Base-by-base conservation (phyloP, 2,113 vertebrate species). In the Myotis lucifugus region DNA sequence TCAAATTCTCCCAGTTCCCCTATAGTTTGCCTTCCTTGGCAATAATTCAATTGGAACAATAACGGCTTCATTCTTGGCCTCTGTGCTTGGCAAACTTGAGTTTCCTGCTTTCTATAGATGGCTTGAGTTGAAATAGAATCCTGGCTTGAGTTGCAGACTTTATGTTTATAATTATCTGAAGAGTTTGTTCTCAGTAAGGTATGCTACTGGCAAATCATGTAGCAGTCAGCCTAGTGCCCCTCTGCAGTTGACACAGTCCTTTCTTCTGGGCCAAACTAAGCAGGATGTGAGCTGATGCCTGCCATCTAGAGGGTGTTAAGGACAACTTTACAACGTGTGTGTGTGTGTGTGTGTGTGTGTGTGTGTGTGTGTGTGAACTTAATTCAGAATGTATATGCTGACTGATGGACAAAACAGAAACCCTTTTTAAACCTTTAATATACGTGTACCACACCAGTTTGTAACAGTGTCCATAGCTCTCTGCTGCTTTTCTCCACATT, bases 121-220 rank as follows among this genome's bases (percentile, higher is more conserved):
- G 25, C 4, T 93, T 85, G 64, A 67, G 32, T 97, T 85, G 95
- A 97, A 96, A 95, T 94, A 93, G 5, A 40, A 91, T 74, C n/a
- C 82, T 93, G 90, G 77, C 92, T 89, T 78, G 50, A 90, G 42
- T 56, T 88, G 14, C 77, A 90, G 92, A 95, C 59, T 78, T 95
- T 64, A 61, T 95, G 84, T 94, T 96, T 94, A 77, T 61, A 90
- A 94, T 97, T 95, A 95, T 92, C 25, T 56, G 77, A 95, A 73
- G 70, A 87, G 56, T 82, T 85, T 87, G 82, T 69, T 85, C 92
- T 95, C n/a, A 19, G 21, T 74, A 77, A 95, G 76, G 54, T 74
- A 79, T n/a, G 61, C 77, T 95, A 88, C 88, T 90, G 50, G 64
- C 48, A 94, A 85, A 64, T 52, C 48, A 64, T 72, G 56, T 14